Percentiles rank a stretch among this genome's conserved stretches.
Conservation (phyloP, 2,113 vertebrate genomes). For the Pituophis catenifer region DNA sequence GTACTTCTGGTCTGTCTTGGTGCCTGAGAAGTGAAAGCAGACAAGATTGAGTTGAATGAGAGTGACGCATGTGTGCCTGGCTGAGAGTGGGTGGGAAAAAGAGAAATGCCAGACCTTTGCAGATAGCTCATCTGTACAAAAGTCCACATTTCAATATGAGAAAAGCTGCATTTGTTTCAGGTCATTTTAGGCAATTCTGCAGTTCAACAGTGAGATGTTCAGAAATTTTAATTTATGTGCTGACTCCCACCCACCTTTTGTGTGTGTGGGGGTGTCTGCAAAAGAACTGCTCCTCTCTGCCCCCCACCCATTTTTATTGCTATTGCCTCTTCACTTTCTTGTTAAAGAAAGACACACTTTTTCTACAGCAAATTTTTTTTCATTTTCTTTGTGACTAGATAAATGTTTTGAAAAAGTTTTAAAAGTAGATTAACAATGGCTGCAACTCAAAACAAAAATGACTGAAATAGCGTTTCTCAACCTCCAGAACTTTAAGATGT, state of each 20-base stretch:
- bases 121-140: not conserved
- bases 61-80: not conserved
- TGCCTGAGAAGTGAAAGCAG: constrained; percentile 5
- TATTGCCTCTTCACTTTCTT: not conserved
- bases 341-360: not conserved
- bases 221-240: not conserved
- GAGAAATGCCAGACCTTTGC: not conserved
- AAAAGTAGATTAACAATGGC: not conserved
- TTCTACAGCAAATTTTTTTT: not conserved
- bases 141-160: not conserved
- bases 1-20: not conserved
- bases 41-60: not conserved
- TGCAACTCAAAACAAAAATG: not conserved
- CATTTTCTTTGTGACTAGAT: not conserved
- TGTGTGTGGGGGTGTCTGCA: not conserved
- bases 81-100: not conserved
- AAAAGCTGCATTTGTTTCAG: not conserved
- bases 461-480: not conserved
- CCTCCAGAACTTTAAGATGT: not conserved
- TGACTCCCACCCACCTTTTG: not conserved
- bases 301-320: not conserved
- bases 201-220: not conserved
- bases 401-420: not conserved
- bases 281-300: not conserved
- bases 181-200: not conserved